Base-by-base conservation (phyloP, 2,113 vertebrate genomes). In the Peromyscus californicus region DNA sequence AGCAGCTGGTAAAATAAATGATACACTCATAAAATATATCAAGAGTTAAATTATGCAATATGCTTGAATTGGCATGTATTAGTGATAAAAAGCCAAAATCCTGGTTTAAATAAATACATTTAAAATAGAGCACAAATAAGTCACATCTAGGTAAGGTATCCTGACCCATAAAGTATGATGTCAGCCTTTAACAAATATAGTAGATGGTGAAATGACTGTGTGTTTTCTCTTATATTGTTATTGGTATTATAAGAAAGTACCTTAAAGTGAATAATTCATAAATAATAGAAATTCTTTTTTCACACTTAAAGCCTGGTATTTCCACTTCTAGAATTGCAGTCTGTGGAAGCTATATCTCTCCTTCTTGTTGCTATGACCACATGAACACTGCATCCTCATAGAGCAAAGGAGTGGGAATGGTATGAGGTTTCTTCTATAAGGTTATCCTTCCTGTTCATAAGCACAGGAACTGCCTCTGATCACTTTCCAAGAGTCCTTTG, bases 161-260 rank as follows among this genome's bases (percentile, higher is more conserved):
- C 91, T 0, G 11, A 78, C 1, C 51, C 0, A 88, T 22, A 0
- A 0, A 0, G 0, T 0, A 42, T 93, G 0, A 97, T 93, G 26
- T 0, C 1, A 26, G 0, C 29, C 22, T 0, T 7, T 79, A 0
- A 92, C 0, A 0, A 89, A 0, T 0, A 92, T 4, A 0, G 51
- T 0, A 0, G 59, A 61, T 0, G 93, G 3, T 0, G 89, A 59
- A 2, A 89, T 72, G 0, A 97, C 89, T 0, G 4, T 92, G 0
- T n/a, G 9, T 7, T 91, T 11, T 91, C 0, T 74, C 22, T 91
- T 74, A 80, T 48, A 91, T n/a, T 12, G 31, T 57, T 45, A 29
- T 29, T 57, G 17, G 2, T 59, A 45, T n/a, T 54, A 54, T 63
- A 65, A 48, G 7, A 86, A 42, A 79, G 48, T 57, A 87, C 22